phyloP scores from a whole-genome alignment of 1,140 invertebrate genomes.

The Pectinophora gossypiella region DNA sequence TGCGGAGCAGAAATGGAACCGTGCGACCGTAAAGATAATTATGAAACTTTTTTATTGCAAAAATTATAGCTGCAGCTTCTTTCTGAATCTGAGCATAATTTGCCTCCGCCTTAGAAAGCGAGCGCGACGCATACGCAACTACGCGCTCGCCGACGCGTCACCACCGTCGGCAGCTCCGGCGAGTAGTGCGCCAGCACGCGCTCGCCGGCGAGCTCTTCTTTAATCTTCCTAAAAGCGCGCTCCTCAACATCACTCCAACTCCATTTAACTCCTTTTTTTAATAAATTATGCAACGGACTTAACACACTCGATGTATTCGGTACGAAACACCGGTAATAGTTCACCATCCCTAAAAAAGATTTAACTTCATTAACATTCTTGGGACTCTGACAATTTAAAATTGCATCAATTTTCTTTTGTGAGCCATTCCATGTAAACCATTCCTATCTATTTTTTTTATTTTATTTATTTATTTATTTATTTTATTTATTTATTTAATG shows the following conservation, averaged over 20 bases:
- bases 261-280: too few relatives aligned
- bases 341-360: constrained; percentile 58
- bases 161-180: neutral
- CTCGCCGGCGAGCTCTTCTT: too few relatives aligned
- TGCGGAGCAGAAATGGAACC: neutral
- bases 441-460: too few relatives aligned
- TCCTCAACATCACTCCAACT: too few relatives aligned
- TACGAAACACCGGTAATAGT: constrained; percentile 61
- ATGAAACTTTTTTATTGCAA: constrained; percentile 40
- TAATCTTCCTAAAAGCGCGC: too few relatives aligned
- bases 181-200: too few relatives aligned
- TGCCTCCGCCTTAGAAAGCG: constrained; percentile 37
- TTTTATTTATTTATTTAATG: too few relatives aligned
- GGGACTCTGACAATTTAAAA: constrained; percentile 36
- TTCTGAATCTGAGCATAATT: constrained; percentile 41
- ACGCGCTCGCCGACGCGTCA: too few relatives aligned
- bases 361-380: constrained; percentile 38
- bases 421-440: too few relatives aligned
- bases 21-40: constrained; percentile 19
- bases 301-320: constrained; percentile 29
- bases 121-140: constrained; percentile 57
- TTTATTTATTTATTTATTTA: too few relatives aligned
- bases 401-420: too few relatives aligned
- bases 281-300: too few relatives aligned
- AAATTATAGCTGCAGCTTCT: constrained; percentile 20